A percentile compares a stretch with the other conserved stretches of the same genome.
Evolutionary conservation across 2,797 vertebrate species (phyloP).

Genomic region (Gallinago stenura): DNA sequence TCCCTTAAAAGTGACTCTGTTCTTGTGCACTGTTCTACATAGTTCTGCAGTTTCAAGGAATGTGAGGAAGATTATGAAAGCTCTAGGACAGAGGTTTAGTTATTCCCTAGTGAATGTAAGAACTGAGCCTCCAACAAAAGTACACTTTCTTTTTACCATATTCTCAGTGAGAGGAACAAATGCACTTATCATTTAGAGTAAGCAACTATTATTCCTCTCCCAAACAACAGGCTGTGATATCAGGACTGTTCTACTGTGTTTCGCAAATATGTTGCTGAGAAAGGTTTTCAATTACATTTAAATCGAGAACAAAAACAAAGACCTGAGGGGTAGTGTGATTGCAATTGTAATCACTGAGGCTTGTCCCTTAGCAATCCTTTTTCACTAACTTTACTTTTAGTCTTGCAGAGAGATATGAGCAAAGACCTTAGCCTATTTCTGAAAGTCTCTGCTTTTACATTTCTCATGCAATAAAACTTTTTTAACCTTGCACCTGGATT

Average conservation of each 20-base stretch:
- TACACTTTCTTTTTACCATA: background rate
- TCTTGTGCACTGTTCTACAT: background rate
- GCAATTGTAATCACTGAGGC: background rate
- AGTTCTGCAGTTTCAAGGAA: background rate
- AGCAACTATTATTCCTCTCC: background rate
- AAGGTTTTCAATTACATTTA: background rate
- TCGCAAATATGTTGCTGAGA: background rate
- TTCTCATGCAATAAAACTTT: background rate
- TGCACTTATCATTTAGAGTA: background rate
- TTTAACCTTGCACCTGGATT: background rate
- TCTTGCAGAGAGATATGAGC: background rate
- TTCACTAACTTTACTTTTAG: background rate
- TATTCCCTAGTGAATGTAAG: background rate
- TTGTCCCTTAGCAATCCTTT: background rate
- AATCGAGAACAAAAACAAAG: background rate
- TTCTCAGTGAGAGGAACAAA: background rate
- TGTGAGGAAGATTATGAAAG: background rate
- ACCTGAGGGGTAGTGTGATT: background rate
- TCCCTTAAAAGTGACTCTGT: background rate
- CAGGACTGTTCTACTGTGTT: background rate
- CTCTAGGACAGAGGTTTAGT: background rate
- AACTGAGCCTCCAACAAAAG: background rate
- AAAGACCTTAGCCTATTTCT: background rate
- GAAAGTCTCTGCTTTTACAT: background rate
- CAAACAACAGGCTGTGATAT: background rate